A percentile compares a stretch with the other conserved stretches of the same genome.
Evolutionary conservation across 2,888 invertebrate species (phyloP).

Genomic region (Aphodius granarius): DNA sequence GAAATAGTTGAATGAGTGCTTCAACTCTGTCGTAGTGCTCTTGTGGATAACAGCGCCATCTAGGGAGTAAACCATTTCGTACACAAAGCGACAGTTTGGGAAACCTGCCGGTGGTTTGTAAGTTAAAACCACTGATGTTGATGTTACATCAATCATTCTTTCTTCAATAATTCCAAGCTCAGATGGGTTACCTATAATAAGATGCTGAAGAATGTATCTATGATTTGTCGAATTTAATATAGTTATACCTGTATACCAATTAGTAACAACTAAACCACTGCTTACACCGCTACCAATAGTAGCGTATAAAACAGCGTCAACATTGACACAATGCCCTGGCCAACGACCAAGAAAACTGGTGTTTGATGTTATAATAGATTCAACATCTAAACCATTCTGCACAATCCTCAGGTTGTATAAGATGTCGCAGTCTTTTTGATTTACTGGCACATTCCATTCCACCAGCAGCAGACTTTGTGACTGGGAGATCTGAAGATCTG

Average conservation of each 20-base stretch:
- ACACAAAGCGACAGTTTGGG: neutral
- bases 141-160: neutral
- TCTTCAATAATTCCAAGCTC: neutral
- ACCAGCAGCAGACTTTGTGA: neutral
- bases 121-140: neutral
- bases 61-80: neutral
- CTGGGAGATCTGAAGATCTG: neutral
- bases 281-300: neutral
- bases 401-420: neutral
- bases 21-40: neutral
- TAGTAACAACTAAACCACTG: neutral
- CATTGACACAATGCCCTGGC: neutral
- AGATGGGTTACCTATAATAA: neutral
- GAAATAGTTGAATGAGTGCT: neutral
- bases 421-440: neutral
- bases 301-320: neutral
- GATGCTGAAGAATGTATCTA: too few relatives aligned
- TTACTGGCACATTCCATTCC: neutral
- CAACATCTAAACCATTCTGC: neutral
- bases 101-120: neutral
- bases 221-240: too few relatives aligned
- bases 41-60: neutral
- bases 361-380: neutral
- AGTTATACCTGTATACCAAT: neutral
- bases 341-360: neutral